Evolutionary conservation across 2,113 vertebrate genomes (phyloP).

Genomic region (Pristiophorus japonicus): DNA sequence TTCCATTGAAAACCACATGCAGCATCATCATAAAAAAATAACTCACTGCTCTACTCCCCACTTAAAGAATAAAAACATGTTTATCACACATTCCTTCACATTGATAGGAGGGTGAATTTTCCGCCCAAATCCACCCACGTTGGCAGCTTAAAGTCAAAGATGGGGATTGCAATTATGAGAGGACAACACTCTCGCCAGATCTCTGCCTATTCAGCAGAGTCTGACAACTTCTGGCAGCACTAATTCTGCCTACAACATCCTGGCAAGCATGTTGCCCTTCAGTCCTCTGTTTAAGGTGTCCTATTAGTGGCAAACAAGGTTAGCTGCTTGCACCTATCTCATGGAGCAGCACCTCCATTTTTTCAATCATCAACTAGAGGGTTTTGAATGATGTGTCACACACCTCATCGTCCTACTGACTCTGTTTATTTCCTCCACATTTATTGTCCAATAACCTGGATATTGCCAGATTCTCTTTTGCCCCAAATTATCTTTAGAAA

Average conservation of each 20-base stretch:
- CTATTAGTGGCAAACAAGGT: neutral
- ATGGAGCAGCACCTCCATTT: neutral
- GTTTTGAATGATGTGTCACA: neutral
- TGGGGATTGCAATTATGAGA: neutral
- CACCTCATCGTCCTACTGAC: neutral
- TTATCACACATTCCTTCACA: neutral
- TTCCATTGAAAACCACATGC: too few species aligned
- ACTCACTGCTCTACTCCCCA: neutral
- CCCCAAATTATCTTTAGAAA: too few species aligned
- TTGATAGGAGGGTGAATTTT: neutral
- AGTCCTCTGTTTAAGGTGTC: neutral
- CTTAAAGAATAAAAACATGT: neutral
- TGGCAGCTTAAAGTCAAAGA: neutral
- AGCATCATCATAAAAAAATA: too few species aligned
- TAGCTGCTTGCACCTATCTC: neutral
- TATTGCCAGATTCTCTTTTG: too few species aligned
- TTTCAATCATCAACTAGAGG: neutral
- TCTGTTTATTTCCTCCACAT: too few species aligned
- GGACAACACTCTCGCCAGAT: too few species aligned
- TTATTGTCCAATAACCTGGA: neutral
- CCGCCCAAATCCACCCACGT: neutral
- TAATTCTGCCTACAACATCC: neutral
- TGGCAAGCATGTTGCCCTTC: neutral
- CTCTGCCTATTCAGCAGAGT: neutral
- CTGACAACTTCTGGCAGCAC: neutral